Base-by-base conservation (phyloP, 2,113 vertebrate genomes). In the Eptatretus burgeri region DNA sequence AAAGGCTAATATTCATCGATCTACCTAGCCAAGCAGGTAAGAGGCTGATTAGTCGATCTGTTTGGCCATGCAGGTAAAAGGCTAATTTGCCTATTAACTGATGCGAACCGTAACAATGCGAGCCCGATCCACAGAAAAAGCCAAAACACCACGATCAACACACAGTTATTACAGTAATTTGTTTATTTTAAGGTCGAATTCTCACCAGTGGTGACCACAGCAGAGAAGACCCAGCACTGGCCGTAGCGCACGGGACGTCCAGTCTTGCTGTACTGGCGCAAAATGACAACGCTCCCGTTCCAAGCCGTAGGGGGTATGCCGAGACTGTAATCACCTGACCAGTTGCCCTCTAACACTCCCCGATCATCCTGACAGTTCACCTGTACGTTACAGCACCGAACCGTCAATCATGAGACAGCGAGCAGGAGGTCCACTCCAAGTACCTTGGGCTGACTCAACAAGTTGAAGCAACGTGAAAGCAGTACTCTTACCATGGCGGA, bases 401-500 rank as follows among this genome's bases (percentile, higher is more conserved):
- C 16, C 16, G 10, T 16, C 7, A 11, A 19, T 60, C 16, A 11
- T 16, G 53, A 5, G 18, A 19, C 16, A 19, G 53, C 9, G 9
- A 60, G 53, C 16, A 60, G 53, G 53, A 11, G 7, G 53, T 16
- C 16, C 16, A 19, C 16, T 9, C 7, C 16, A 60, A 19, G 11
- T 16, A 5, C 1, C 16, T n/a, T 16, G 53, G 53, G 5, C 16
- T 9, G 5, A 19, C 7, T 9, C 16, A 19, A 11, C 7, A 19
- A 19, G 5, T 9, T 16, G 9, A 19, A 2, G 53, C 1, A 19
- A 19, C 2, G 53, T 9, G 53, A 5, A 19, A 19, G 11, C 5
- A 19, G 11, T 60, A 19, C 18, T 9, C 11, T 60, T 19, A 60
- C 83, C 81, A 86, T 78, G 66, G 85, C 84, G 13, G 85, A 85